Conservation (phyloP, 2,888 invertebrate species). For the Cremastinae sp. region DNA sequence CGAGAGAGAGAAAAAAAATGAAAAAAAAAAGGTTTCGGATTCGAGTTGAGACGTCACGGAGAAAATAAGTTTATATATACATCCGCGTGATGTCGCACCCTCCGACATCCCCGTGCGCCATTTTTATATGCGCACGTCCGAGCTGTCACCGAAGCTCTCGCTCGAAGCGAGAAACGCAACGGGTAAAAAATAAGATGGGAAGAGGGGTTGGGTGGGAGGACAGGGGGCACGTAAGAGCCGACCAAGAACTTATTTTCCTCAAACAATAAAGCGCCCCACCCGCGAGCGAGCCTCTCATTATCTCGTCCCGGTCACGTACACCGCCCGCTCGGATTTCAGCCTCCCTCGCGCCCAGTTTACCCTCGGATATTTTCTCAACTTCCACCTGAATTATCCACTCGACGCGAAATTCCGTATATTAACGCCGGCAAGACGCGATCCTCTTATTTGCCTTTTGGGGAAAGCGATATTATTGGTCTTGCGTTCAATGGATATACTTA, state of each 20-base stretch:
- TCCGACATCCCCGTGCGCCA: constrained; percentile 25
- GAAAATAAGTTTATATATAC: constrained; percentile 54
- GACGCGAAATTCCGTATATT: too few relatives aligned
- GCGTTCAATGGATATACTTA: too few relatives aligned
- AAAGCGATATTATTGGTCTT: too few relatives aligned
- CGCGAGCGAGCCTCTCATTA: constrained; percentile 19
- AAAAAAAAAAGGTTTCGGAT: constrained; percentile 46
- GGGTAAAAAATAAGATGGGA: too few relatives aligned
- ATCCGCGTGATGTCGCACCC: constrained; percentile 43
- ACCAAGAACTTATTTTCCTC: constrained; percentile 1
- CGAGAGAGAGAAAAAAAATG: background rate
- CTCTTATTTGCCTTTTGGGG: too few relatives aligned
- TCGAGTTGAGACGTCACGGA: constrained; percentile 59
- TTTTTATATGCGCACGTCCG: constrained; percentile 29
- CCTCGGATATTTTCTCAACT: background rate
- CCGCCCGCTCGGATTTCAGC: constrained; percentile 58
- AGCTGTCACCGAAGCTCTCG: constrained; percentile 27
- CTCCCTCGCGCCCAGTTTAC: constrained; percentile 9
- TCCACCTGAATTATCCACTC: background rate
- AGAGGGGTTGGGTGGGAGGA: too few relatives aligned
- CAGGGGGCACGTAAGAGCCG: constrained; percentile 32
- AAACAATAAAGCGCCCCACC: constrained; percentile 49
- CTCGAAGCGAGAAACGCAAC: too few relatives aligned
- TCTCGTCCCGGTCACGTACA: constrained; percentile 52
- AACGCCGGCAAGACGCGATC: too few relatives aligned